Evolutionary conservation across 2,113 vertebrate species (phyloP), one percentile per base, ranked within the genome.

Genomic region (Apeltes quadracus): DNA sequence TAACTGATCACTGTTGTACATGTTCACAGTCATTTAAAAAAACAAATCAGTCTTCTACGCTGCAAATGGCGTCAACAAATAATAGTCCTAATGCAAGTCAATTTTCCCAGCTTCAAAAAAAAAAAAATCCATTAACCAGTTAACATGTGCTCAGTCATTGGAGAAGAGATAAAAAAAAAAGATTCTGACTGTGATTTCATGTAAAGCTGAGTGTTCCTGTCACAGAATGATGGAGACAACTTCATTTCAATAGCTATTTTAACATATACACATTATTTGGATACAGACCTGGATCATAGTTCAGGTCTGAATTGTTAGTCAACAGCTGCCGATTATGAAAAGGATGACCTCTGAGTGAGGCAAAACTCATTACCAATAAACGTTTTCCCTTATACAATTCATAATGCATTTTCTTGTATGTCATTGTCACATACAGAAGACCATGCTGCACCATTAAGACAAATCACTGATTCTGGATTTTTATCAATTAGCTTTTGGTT

Each of bases 11-110:
- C 57, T 51, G 59, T 65, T 65, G 51, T 59, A 75, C 10, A 15
- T 70, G 41, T 84, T 79, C 66, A 73, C 75, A 75, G 1, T 82
- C 53, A 50, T n/a, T 61, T 71, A 46, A 57, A 34, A 78, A 51
- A 7, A 41, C 64, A 72, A 61, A 32, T 57, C 44, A 71, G 16
- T 67, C 59, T 34, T 68, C 53, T 23, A 46, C 23, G 39, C 48
- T 54, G 48, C n/a, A 53, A 25, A 38, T n/a, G 27, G 34, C 25
- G 38, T 39, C 44, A 50, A 36, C 55, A 38, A 57, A 50, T 25
- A 3, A 13, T 2, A 44, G 32, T 61, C 38, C 51, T 13, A 27
- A 10, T 29, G 29, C 12, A 36, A 44, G 39, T n/a, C 54, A 20
- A 6, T 3, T 59, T 38, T 51, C 5, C n/a, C 1, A 48, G 12